phyloP scores from a whole-genome alignment of 2,113 vertebrate species.

The Seriola aureovittata region DNA sequence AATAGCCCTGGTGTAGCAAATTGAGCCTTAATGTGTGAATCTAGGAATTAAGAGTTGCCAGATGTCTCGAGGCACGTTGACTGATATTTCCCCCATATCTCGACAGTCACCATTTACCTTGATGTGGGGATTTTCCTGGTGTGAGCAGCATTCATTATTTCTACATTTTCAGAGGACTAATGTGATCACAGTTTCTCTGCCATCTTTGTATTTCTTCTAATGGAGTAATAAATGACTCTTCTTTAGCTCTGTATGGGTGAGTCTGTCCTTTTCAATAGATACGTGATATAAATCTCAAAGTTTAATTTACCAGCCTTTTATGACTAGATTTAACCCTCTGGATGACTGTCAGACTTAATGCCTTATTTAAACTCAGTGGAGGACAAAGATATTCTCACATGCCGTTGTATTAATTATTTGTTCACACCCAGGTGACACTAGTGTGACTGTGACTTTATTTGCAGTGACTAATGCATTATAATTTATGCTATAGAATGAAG shows the following conservation, averaged over 20 bases:
- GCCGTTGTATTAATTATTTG: background rate
- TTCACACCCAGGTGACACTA: background rate
- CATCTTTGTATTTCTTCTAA: slow-evolving; percentile 75
- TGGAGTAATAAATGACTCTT: slow-evolving; percentile 79
- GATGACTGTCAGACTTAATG: background rate
- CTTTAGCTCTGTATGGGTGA: slow-evolving; percentile 60
- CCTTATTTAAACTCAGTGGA: background rate
- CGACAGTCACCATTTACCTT: slow-evolving; percentile 28
- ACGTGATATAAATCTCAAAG: slow-evolving; percentile 4
- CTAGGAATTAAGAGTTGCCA: slow-evolving; percentile 36
- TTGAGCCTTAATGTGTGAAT: slow-evolving; percentile 69
- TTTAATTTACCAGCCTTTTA: slow-evolving; percentile 23
- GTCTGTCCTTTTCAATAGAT: slow-evolving; percentile 51
- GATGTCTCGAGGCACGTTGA: slow-evolving; percentile 2
- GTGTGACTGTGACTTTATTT: background rate
- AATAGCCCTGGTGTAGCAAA: slow-evolving; percentile 67
- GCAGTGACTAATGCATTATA: background rate
- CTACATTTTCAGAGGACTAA: slow-evolving; percentile 63
- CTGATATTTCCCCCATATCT: slow-evolving; percentile 9
- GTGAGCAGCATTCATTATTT: slow-evolving; percentile 54
- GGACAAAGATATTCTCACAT: background rate
- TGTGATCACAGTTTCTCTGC: slow-evolving; percentile 68
- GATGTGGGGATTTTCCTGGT: slow-evolving; percentile 35
- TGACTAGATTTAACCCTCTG: background rate
- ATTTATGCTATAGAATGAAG: background rate